phyloP scores from a whole-genome alignment of 2,888 invertebrate genomes.

The Lydus trimaculatus region DNA sequence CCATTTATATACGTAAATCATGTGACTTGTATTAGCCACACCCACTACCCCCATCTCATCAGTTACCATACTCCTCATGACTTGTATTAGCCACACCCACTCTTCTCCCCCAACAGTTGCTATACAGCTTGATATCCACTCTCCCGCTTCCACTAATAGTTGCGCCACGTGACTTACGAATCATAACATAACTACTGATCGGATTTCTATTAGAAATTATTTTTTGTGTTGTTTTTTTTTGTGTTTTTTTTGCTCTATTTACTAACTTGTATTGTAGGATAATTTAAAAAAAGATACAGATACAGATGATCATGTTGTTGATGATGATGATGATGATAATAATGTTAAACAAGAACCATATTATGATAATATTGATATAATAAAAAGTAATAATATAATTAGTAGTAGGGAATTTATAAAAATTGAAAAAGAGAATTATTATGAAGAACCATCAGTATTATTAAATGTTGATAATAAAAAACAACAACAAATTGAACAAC shows the following conservation, averaged over 20 bases:
- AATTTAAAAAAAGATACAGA: not conserved
- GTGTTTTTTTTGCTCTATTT: not conserved
- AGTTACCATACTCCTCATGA: no score
- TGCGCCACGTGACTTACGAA: no score
- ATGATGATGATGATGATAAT: not conserved
- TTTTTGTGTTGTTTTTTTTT: not conserved
- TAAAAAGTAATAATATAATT: slow-evolving; percentile 12
- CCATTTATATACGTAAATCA: no score
- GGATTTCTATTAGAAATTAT: not conserved
- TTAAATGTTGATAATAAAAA: slow-evolving; percentile 15
- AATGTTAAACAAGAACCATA: not conserved
- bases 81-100: no score
- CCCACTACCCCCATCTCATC: no score
- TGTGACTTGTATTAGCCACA: no score
- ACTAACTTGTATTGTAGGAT: not conserved
- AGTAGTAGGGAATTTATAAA: slow-evolving; percentile 48
- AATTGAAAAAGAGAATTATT: slow-evolving; percentile 48
- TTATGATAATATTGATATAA: not conserved
- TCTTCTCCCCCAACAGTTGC: no score
- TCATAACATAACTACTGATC: not conserved
- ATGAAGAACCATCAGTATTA: slow-evolving; percentile 32
- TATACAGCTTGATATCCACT: no score
- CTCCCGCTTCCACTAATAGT: no score
- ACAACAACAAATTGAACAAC: no score
- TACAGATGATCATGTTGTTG: not conserved